phyloP scores from a whole-genome alignment of 2,113 vertebrate species.

The Aldabrachelys gigantea region DNA sequence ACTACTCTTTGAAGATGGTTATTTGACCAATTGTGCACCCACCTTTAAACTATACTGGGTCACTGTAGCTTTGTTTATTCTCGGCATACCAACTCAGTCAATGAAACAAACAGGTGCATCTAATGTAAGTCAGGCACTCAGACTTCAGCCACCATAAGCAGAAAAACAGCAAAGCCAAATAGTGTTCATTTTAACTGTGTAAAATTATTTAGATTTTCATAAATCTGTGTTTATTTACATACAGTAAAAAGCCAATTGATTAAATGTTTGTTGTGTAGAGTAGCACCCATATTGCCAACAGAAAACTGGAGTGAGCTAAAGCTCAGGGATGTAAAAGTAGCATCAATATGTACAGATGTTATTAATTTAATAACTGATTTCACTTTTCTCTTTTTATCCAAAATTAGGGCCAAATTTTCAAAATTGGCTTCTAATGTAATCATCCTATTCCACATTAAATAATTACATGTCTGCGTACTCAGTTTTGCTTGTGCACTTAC shows the following conservation, averaged over 20 bases:
- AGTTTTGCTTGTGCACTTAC: not conserved
- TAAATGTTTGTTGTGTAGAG: not conserved
- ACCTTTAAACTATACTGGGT: not conserved
- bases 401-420: not conserved
- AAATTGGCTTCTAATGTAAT: not conserved
- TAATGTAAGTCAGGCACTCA: not conserved
- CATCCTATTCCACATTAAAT: not conserved
- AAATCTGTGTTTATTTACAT: not conserved
- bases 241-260: not conserved
- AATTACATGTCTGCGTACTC: not conserved
- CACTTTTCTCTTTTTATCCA: not conserved
- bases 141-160: not conserved
- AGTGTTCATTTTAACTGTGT: not conserved
- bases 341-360: not conserved
- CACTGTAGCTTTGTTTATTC: constrained; percentile 18
- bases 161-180: not conserved
- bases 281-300: not conserved
- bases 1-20: not conserved
- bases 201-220: not conserved
- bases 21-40: not conserved
- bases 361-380: not conserved
- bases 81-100: not conserved
- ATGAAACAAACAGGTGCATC: not conserved
- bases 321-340: not conserved
- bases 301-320: not conserved